Evolutionary conservation across 2,113 vertebrate genomes (phyloP).

Genomic region (Megaceryle maxima): DNA sequence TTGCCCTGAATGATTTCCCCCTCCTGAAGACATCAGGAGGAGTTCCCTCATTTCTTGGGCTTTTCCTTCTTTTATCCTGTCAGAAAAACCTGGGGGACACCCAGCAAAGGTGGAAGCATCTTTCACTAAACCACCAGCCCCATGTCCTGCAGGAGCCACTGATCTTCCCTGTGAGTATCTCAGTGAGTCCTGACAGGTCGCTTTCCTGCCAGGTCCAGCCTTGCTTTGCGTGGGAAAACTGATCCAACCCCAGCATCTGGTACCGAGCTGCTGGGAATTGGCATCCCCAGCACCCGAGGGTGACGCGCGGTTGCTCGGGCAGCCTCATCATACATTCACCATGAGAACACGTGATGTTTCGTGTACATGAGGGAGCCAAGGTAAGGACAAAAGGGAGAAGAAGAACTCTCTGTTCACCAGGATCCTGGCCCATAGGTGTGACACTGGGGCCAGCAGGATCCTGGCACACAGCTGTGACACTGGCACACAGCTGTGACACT

Average conservation of each 20-base stretch:
- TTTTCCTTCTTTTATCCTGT: background rate
- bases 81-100: background rate
- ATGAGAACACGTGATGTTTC: accelerated
- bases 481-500: accelerated
- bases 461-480: background rate
- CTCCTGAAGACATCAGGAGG: background rate
- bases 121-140: background rate
- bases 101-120: background rate
- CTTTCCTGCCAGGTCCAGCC: background rate
- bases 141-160: background rate
- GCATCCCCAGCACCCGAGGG: background rate
- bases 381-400: background rate
- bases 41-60: background rate
- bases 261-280: accelerated
- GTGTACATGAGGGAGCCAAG: background rate
- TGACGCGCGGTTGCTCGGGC: accelerated
- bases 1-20: background rate
- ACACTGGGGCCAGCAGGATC: background rate
- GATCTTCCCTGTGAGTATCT: background rate
- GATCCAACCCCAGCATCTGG: background rate
- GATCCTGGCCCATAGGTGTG: background rate
- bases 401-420: background rate
- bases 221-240: background rate
- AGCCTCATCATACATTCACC: accelerated
- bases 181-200: background rate